Evolutionary conservation across 2,888 invertebrate species (phyloP), one percentile per base, ranked within the genome.

Genomic region (Eumacrocentrus americanus): DNA sequence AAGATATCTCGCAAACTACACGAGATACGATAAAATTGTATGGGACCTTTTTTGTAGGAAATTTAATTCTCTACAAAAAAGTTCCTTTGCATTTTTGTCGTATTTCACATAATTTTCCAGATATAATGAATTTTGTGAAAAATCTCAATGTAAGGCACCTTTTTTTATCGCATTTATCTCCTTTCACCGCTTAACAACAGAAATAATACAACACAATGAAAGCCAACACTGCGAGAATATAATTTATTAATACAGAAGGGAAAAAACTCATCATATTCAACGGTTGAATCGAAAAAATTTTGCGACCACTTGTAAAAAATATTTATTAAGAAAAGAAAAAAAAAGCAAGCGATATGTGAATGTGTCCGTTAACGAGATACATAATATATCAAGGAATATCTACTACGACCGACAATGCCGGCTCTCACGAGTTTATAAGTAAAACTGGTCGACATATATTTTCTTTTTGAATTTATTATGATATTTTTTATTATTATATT

Each of bases 161-260:
- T n/a, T n/a, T n/a, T n/a, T n/a, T n/a, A n/a, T n/a, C n/a, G n/a
- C n/a, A n/a, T n/a, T n/a, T n/a, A n/a, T n/a, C n/a, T n/a, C n/a
- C n/a, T n/a, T n/a, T n/a, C n/a, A n/a, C n/a, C n/a, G n/a, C n/a
- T n/a, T n/a, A n/a, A n/a, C n/a, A n/a, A n/a, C n/a, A n/a, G n/a
- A n/a, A n/a, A n/a, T n/a, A n/a, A n/a, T n/a, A n/a, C n/a, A n/a
- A n/a, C n/a, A n/a, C n/a, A n/a, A n/a, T n/a, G n/a, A n/a, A n/a
- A n/a, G n/a, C n/a, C n/a, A n/a, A n/a, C 47, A n/a, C n/a, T n/a
- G 52, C 57, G 57, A 51, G 46, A 60, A 22, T 48, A 51, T 58
- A 46, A 23, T 23, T 12, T 3, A 23, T 12, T 23, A 9, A 44
- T 9, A 44, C 22, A 18, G 4, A 40, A 40, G 14, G 2, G 7